Evolutionary conservation across 2,888 invertebrate genomes (phyloP), one percentile per base, ranked within the genome.

Genomic region (Campaea margaritaria): DNA sequence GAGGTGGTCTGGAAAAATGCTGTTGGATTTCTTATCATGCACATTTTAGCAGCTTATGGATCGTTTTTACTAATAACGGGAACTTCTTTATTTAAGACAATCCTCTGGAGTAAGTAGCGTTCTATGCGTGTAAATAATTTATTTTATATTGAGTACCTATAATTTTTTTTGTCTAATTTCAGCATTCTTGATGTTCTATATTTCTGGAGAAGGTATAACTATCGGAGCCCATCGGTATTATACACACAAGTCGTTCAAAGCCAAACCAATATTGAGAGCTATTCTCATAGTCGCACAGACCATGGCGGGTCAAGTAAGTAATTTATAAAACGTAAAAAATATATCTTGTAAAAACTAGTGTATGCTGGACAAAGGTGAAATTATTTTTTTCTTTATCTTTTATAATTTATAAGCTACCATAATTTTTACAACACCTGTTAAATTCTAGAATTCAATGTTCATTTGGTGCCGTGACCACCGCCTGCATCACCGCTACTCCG

Each of bases 381-480:
- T 1, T 7, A 31, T 9, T 31, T 31, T 7, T 7, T 3, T n/a
- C n/a, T 3, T 9, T 11, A 12, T 7, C 2, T 27, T 27, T 1
- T 36, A 7, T 1, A 31, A 9, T 1, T 27, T 27, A 27, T n/a
- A n/a, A n/a, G n/a, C n/a, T 36, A 4, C 10, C 36, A 12, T n/a
- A 9, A 1, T 36, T 13, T 46, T 11, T 28, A 13, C 10, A 21
- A 36, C 5, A 27, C 16, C 8, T 39, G 8, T 5, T 7, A n/a
- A 9, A 56, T 10, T 16, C 69, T 62, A 96, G 96, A 96, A 96
- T 71, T 95, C 95, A 55, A 84, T 95, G 73, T 96, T 95, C 78
- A 94, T 95, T 60, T 97, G 96, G 96, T 94, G 93, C n/a, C 91
- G 96, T 28, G 96, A 97, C 78, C 97, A 97, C 79, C 93, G 96